Evolutionary conservation across 2,888 invertebrate genomes (phyloP).

Genomic region (Agapetus fuscipes): DNA sequence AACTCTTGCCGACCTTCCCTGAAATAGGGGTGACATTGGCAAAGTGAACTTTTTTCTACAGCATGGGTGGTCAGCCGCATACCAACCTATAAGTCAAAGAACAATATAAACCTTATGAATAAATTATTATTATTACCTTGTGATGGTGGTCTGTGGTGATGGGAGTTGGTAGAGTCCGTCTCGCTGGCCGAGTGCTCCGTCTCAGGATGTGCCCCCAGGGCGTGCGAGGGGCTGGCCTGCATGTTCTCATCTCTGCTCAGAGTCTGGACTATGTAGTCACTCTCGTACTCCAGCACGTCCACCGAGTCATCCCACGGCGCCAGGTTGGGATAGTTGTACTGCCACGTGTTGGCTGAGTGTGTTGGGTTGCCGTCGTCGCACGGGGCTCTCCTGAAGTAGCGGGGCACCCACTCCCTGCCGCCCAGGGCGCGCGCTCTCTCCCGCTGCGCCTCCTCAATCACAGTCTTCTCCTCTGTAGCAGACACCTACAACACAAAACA

Average conservation of each 20-base stretch:
- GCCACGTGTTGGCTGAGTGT: conserved; percentile 4
- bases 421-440: conserved; percentile 55
- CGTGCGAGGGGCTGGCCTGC: not conserved
- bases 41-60: too few species aligned
- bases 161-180: conserved; percentile 19
- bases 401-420: conserved; percentile 61
- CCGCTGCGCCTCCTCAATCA: conserved; percentile 81
- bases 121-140: too few species aligned
- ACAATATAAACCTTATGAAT: too few species aligned
- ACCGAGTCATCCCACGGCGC: conserved; percentile 79
- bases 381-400: conserved; percentile 47
- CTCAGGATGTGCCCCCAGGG: conserved; percentile 1
- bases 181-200: conserved; percentile 18
- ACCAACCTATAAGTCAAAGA: too few species aligned
- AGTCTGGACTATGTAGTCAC: conserved; percentile 68
- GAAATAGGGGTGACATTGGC: too few species aligned
- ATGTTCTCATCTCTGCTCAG: conserved; percentile 14
- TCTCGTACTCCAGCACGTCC: conserved; percentile 80
- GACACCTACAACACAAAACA: conserved; percentile 46
- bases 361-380: conserved; percentile 4
- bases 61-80: too few species aligned
- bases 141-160: conserved; percentile 11
- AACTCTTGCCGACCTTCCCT: too few species aligned
- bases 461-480: conserved; percentile 87
- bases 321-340: conserved; percentile 16